Evolutionary conservation across 1,140 invertebrate species (phyloP), one percentile per base, ranked within the genome.

Genomic region (Linepithema humile): DNA sequence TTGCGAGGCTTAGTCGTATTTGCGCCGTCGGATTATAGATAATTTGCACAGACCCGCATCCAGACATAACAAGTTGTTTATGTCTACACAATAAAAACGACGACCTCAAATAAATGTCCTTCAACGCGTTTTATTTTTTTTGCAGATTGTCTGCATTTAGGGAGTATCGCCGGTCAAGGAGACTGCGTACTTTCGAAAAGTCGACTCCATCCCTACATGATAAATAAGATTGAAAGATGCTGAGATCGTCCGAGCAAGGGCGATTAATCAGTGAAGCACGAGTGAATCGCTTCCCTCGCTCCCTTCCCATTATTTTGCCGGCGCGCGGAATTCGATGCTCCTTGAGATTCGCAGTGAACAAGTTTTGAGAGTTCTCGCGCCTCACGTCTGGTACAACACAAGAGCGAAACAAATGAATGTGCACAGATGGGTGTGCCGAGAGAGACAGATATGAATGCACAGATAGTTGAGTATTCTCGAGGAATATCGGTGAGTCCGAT

Each of bases 301-400:
- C 35, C 64, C 64, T 70, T 53, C 12, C 17, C 55, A 55, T 80
- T 80, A 83, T 88, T 84, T 87, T 45, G 70, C 65, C 75, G 57
- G 64, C 40, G 45, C 80, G 7, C 29, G 26, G 2, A 72, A 17
- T 17, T 38, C 60, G 43, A 70, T 7, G 15, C 60, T 20, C 38
- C 17, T 78, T 43, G 57, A 38, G 32, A 40, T 75, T 50, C 43
- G 15, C 12, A 45, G 26, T 20, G 17, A 50, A 65, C 2, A n/a
- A 48, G 23, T 62, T 77, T 48, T 35, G 75, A 69, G 59, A 78
- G 73, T 50, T 60, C 59, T 67, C 35, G 62, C 57, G 2, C 26
- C 80, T 91, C 83, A 91, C 87, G 89, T 90, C 88, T 91, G 86
- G 83, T 85, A 87, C 89, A 90, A 90, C 88, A 91, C 89, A 91